phyloP scores from a whole-genome alignment of 1,140 invertebrate species.

The Pseudomyrmex flavicornis region DNA sequence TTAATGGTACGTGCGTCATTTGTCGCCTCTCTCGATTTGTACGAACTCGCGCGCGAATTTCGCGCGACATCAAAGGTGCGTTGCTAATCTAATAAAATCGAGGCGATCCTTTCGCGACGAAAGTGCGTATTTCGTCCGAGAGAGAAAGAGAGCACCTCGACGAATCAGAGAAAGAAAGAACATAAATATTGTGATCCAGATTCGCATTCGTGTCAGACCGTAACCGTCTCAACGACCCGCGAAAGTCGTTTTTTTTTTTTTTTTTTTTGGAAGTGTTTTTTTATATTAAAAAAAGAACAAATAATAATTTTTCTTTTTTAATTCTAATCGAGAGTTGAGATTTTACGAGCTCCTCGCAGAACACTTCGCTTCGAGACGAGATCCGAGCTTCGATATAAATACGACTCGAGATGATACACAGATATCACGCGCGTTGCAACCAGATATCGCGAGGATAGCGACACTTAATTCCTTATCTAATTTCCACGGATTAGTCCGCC shows the following conservation, averaged over 20 bases:
- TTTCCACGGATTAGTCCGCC: slow-evolving; percentile 28
- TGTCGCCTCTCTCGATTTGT: slow-evolving; percentile 52
- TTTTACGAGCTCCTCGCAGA: background rate
- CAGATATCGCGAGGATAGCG: background rate
- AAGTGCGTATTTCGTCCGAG: slow-evolving; percentile 53
- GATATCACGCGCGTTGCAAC: too few relatives aligned
- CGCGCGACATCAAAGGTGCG: slow-evolving; percentile 68
- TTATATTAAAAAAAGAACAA: background rate
- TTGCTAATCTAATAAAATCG: slow-evolving; percentile 69
- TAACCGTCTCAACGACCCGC: background rate
- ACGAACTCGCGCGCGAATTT: slow-evolving; percentile 22
- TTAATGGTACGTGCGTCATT: slow-evolving; percentile 67
- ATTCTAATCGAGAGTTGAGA: background rate
- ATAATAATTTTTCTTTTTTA: background rate
- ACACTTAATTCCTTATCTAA: slow-evolving; percentile 10
- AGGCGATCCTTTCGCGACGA: slow-evolving; percentile 13
- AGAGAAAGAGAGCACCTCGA: slow-evolving; percentile 1
- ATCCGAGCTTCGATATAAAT: too few relatives aligned
- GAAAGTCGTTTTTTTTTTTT: background rate
- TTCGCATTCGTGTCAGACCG: slow-evolving; percentile 4
- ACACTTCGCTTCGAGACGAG: too few relatives aligned
- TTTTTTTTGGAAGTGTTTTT: background rate
- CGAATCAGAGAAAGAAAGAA: slow-evolving; percentile 10
- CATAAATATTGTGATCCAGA: slow-evolving; percentile 61
- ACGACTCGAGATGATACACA: too few relatives aligned